Conservation (phyloP, 2,888 invertebrate genomes). For the Tribolium freemani region DNA sequence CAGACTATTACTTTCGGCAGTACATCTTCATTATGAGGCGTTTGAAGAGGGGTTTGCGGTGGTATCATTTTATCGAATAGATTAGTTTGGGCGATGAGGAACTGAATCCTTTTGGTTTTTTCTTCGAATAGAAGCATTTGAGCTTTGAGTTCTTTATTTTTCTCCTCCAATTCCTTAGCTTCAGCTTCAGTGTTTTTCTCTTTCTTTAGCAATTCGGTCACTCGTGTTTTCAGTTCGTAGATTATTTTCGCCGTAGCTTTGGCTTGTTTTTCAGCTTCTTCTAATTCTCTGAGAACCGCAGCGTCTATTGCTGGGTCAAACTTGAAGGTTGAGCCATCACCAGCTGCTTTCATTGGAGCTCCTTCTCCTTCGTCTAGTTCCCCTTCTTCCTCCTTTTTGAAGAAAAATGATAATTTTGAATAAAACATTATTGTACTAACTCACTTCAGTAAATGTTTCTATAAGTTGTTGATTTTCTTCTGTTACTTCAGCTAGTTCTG, state of each 20-base stretch:
- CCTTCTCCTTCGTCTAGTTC: slow-evolving; percentile 25
- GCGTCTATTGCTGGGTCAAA: slow-evolving; percentile 57
- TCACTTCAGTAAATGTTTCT: slow-evolving; percentile 42
- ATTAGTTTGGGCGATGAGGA: slow-evolving; percentile 68
- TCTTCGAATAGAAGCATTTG: slow-evolving; percentile 76
- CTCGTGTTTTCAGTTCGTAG: slow-evolving; percentile 64
- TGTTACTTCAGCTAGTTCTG: slow-evolving; percentile 59
- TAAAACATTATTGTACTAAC: neutral
- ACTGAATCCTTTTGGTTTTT: slow-evolving; percentile 73
- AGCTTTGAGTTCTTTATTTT: slow-evolving; percentile 72
- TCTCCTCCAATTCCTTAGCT: slow-evolving; percentile 71
- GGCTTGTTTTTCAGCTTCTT: slow-evolving; percentile 68
- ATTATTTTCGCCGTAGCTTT: slow-evolving; percentile 68
- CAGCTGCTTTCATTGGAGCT: slow-evolving; percentile 25
- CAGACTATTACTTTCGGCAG: slow-evolving; percentile 72
- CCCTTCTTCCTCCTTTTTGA: slow-evolving; percentile 1
- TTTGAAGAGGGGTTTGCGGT: slow-evolving; percentile 52
- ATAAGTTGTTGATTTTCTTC: slow-evolving; percentile 59
- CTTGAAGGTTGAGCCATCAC: slow-evolving; percentile 52
- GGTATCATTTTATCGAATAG: slow-evolving; percentile 62
- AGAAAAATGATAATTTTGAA: neutral
- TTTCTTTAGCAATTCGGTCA: slow-evolving; percentile 70
- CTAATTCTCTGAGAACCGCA: slow-evolving; percentile 67
- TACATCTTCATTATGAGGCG: slow-evolving; percentile 60
- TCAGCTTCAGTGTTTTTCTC: slow-evolving; percentile 73